Base-by-base conservation (phyloP, 1,140 invertebrate genomes). In the Brachionus rotundiformis region DNA sequence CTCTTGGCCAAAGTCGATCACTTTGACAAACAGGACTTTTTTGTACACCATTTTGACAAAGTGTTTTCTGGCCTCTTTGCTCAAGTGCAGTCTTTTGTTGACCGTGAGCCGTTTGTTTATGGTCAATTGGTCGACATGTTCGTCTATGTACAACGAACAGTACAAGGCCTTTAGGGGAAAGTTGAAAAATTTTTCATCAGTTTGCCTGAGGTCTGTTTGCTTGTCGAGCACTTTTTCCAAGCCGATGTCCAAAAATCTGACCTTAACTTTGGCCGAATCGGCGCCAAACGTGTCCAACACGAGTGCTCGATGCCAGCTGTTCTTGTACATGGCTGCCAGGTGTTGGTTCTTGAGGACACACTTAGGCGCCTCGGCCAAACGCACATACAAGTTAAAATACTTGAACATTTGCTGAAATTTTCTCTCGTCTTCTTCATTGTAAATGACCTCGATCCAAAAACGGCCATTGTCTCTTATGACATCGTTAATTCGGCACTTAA, bases 361-460 rank as follows among this genome's bases (percentile, higher is more conserved):
- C 19, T 54, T 8, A 8, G 47, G 19, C n/a, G 47, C 47, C 19
- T 54, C 47, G 4, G 19, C 47, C n/a, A 54, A 8, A 19, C 47
- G n/a, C n/a, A 54, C 47, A 25, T 54, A 8, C 47, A 54, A 41
- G 36, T 63, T 54, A 79, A 79, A 79, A 8, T 59, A 49, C 19
- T 79, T 79, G 29, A 79, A 79, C n/a, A 79, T 79, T 59, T 79
- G 13, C 3, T 59, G 76, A 61, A 79, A 79, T 63, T 79, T 79
- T 79, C 76, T 31, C 16, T 79, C 76, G 54, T 79, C 76, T 8
- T 79, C 76, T 31, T 79, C 59, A 39, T 23, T 29, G 29, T 59
- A 79, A 36, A 79, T 59, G 0, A 79, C 76, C 23, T 79, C 76
- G 23, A 59, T 13, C 76, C 76, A 79, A 79, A 59, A 79, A 36